Percentiles rank a stretch among this genome's conserved stretches.
Evolutionary conservation across 2,888 invertebrate genomes (phyloP).

Genomic region (Anagyrus pseudococci): DNA sequence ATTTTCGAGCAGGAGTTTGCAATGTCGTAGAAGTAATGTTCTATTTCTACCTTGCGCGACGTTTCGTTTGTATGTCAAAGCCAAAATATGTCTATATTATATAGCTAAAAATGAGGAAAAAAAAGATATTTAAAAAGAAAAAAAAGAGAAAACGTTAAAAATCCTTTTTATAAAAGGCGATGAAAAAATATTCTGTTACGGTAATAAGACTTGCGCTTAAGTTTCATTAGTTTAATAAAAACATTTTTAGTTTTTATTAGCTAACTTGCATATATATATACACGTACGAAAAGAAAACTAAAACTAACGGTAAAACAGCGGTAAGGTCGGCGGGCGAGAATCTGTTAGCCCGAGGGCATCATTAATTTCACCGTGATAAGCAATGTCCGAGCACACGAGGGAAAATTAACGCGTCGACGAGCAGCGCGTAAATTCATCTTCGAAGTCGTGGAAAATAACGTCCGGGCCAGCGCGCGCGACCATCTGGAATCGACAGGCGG

Average conservation of each 20-base stretch:
- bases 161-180: conserved; percentile 6
- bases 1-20: too few species aligned
- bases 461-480: too few species aligned
- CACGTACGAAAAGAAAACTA: not conserved
- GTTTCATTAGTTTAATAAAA: not conserved
- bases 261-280: not conserved
- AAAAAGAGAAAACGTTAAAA: not conserved
- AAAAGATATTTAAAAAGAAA: conserved; percentile 1
- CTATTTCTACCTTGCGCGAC: too few species aligned
- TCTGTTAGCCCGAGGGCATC: too few species aligned
- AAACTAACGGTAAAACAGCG: too few species aligned
- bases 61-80: too few species aligned
- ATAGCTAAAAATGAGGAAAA: not conserved
- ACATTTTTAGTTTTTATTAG: not conserved
- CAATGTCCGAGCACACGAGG: too few species aligned
- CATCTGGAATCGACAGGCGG: too few species aligned
- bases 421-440: conserved; percentile 1
- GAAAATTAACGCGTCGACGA: not conserved
- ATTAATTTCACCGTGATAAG: too few species aligned
- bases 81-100: not conserved
- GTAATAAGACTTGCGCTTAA: not conserved
- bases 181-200: conserved; percentile 4
- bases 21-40: too few species aligned
- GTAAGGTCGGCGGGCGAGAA: too few species aligned
- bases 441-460: conserved; percentile 4